Evolutionary conservation across 2,113 vertebrate species (phyloP).

Genomic region (Nettapus auritus): DNA sequence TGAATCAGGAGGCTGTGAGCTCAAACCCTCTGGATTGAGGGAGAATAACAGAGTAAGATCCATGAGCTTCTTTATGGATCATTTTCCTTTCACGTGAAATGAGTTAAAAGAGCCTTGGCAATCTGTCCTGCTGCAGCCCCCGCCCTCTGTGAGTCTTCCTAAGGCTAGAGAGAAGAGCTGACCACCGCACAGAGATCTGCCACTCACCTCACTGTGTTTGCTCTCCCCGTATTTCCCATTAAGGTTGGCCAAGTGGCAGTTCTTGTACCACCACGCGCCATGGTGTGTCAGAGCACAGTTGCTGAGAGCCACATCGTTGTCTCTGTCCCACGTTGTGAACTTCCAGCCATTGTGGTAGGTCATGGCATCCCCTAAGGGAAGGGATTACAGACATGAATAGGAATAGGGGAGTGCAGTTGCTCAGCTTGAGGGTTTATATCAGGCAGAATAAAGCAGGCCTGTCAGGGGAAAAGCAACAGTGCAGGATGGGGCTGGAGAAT

Average conservation of each 20-base stretch:
- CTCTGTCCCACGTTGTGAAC: constrained; percentile 86
- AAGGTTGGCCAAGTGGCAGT: constrained; percentile 90
- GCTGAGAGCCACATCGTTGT: constrained; percentile 88
- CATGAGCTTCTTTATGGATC: not conserved
- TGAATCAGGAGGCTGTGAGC: not conserved
- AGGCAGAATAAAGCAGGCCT: not conserved
- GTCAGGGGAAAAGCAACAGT: not conserved
- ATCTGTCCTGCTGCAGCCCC: not conserved
- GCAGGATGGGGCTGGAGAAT: not conserved
- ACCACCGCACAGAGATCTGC: not conserved
- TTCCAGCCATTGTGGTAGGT: constrained; percentile 87
- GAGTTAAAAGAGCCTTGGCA: not conserved
- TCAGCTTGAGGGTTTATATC: not conserved
- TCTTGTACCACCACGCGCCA: constrained; percentile 90
- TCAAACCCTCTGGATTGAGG: not conserved
- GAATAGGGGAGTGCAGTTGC: not conserved
- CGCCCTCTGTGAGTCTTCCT: not conserved
- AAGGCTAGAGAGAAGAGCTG: not conserved
- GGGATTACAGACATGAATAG: not conserved
- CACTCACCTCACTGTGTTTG: constrained; percentile 86
- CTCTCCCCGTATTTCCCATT: constrained; percentile 85
- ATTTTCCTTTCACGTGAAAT: not conserved
- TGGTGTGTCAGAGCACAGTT: constrained; percentile 88
- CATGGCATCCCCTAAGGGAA: constrained; percentile 84
- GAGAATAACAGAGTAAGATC: not conserved